Evolutionary conservation across 2,113 vertebrate species (phyloP), one percentile per base, ranked within the genome.

Genomic region (Mungos mungo): DNA sequence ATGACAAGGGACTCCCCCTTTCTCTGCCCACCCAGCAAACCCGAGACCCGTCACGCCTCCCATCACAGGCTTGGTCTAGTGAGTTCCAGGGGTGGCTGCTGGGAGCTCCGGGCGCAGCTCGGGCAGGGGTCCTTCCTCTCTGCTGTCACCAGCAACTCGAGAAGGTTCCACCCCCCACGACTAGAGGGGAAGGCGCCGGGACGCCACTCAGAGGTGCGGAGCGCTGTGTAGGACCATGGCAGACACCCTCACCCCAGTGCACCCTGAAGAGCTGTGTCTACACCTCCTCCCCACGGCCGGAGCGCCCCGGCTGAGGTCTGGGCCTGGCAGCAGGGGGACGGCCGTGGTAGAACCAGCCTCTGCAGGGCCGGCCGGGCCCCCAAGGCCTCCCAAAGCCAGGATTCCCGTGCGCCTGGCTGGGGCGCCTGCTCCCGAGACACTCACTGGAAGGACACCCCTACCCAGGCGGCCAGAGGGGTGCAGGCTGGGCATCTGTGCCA

Each of bases 51-150:
- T 0, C 9, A 1, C 1, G 21, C 29, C 38, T 45, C 41, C 50
- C 0, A 3, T n/a, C 79, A 33, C n/a, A n/a, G 50, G 0, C 7
- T 0, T 1, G 35, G 50, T 66, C 31, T 0, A 0, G 25, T 0
- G 2, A 10, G 18, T 11, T 11, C 29, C 31, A 23, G 2, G 11
- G 18, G 52, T 11, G 18, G 27, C 66, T 82, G 81, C 66, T 0
- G 25, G 21, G 76, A 35, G 52, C 65, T 29, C 23, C 0, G 15
- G 23, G 50, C 45, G 19, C 76, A 74, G 18, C 54, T 63, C 21
- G 5, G 27, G 25, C 21, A 0, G 18, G 18, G 23, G 14, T 71
- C 54, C 41, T 41, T 5, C 47, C 15, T 1, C 19, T 1, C 19
- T 0, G 33, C 13, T 0, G 15, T 23, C 29, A 35, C 19, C 27